Conservation (phyloP, 37 sponge, comb jelly and placozoan genomes). For the Tethya wilhelma region DNA sequence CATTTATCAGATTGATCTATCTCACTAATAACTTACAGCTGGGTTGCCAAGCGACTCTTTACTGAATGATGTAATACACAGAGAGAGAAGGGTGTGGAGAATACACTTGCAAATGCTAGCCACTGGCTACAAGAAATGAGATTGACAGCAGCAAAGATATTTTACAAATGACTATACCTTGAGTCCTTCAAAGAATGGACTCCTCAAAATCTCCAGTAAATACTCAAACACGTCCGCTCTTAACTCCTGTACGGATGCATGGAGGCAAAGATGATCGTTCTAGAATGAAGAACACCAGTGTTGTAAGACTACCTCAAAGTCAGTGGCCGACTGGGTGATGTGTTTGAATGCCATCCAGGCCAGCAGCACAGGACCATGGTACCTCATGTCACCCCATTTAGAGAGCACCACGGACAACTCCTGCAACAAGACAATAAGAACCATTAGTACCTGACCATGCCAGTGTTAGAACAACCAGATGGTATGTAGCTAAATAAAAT, state of each 20-base stretch:
- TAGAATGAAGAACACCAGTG: neutral
- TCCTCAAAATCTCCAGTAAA: slow-evolving; percentile 36
- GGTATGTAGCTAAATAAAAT: too few relatives aligned
- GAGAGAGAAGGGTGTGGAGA: slow-evolving; percentile 35
- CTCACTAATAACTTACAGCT: slow-evolving; percentile 22
- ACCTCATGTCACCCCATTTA: slow-evolving; percentile 34
- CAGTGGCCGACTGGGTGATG: slow-evolving; percentile 6
- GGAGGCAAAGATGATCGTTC: neutral
- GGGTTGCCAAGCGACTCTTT: slow-evolving; percentile 58
- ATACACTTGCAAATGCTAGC: slow-evolving; percentile 18
- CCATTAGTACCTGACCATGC: slow-evolving; percentile 5
- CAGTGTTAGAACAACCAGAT: too few relatives aligned
- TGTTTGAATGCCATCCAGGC: slow-evolving; percentile 46
- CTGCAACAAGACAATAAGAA: neutral
- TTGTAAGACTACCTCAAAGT: slow-evolving; percentile 12
- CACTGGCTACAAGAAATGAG: slow-evolving; percentile 41
- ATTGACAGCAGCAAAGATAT: neutral
- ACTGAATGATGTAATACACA: slow-evolving; percentile 38
- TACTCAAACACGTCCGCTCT: slow-evolving; percentile 49
- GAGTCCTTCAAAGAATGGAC: slow-evolving; percentile 44
- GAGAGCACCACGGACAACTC: slow-evolving; percentile 32
- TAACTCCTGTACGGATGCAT: neutral
- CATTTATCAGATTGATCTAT: too few relatives aligned
- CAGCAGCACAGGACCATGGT: slow-evolving; percentile 58
- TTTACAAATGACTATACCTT: slow-evolving; percentile 29